phyloP scores from a whole-genome alignment of 2,797 vertebrate species.

The Tragopan temminckii region DNA sequence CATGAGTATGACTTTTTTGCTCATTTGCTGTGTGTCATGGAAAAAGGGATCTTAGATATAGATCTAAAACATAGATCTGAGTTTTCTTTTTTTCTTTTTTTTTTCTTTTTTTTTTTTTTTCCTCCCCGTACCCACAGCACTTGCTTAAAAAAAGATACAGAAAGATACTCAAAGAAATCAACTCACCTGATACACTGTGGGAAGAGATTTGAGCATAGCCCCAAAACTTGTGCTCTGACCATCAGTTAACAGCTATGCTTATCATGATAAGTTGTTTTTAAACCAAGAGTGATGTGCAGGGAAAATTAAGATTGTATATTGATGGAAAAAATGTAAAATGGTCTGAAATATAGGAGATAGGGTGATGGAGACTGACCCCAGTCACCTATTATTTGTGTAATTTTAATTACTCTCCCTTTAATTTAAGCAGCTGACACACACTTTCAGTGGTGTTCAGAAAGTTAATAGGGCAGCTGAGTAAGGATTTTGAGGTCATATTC shows the following conservation, averaged over 20 bases:
- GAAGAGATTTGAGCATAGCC: background rate
- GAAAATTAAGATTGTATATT: conserved; percentile 73
- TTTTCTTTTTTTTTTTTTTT: background rate
- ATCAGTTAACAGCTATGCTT: conserved; percentile 1
- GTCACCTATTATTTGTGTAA: conserved; percentile 80
- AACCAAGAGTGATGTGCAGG: conserved; percentile 54
- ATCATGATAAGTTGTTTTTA: conserved; percentile 23
- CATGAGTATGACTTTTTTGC: background rate
- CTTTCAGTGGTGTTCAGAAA: conserved; percentile 78
- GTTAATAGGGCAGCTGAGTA: conserved; percentile 78
- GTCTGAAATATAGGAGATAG: conserved; percentile 73
- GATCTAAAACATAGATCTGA: conserved; percentile 15
- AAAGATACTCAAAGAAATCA: background rate
- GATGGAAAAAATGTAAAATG: conserved; percentile 80
- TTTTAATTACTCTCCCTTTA: conserved; percentile 81
- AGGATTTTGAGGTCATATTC: conserved; percentile 78
- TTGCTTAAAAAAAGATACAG: background rate
- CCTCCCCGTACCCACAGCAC: background rate
- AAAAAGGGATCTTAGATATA: background rate
- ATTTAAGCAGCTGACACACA: conserved; percentile 77
- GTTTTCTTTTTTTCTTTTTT: background rate
- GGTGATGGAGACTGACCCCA: conserved; percentile 71
- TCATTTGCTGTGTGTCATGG: background rate
- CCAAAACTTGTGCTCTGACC: background rate
- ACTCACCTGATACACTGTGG: background rate